A percentile compares a stretch with the other conserved stretches of the same genome.
Evolutionary conservation across 1,140 invertebrate species (phyloP).

Genomic region (Cydia splendana): DNA sequence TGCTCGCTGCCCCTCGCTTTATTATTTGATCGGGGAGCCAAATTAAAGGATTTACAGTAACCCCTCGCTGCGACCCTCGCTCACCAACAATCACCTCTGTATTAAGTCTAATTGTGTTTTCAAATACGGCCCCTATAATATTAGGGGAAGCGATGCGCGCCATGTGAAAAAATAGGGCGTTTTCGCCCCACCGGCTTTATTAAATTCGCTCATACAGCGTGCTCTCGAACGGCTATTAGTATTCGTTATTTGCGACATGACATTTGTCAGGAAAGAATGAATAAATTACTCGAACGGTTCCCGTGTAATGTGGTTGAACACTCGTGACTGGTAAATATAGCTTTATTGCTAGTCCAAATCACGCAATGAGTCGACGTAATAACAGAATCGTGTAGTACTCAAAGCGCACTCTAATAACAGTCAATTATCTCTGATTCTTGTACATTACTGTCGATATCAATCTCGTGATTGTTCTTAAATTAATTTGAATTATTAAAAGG

Average conservation of each 20-base stretch:
- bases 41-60: conserved; percentile 79
- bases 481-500: conserved; percentile 9
- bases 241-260: conserved; percentile 35
- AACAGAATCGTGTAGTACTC: conserved; percentile 41
- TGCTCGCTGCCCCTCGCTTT: conserved; percentile 70
- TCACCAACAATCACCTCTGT: conserved; percentile 77
- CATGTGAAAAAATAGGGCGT: conserved; percentile 74
- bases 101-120: conserved; percentile 80
- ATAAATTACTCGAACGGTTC: conserved; percentile 44
- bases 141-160: conserved; percentile 51
- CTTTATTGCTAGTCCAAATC: conserved; percentile 47
- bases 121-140: conserved; percentile 75
- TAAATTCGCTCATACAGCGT: conserved; percentile 57
- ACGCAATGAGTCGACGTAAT: conserved; percentile 46
- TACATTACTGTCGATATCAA: conserved; percentile 27
- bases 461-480: conserved; percentile 20
- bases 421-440: conserved; percentile 43
- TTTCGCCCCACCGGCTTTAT: conserved; percentile 61
- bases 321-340: conserved; percentile 52
- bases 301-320: conserved; percentile 50
- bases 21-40: conserved; percentile 78
- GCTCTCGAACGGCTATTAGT: conserved; percentile 37
- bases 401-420: conserved; percentile 43
- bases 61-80: conserved; percentile 72
- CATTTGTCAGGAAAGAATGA: conserved; percentile 42